These are phyloP conservation scores for Oryzias woworae DNA, from an alignment of 2,113 vertebrate genomes.

Conservation along the genomic window DNA sequence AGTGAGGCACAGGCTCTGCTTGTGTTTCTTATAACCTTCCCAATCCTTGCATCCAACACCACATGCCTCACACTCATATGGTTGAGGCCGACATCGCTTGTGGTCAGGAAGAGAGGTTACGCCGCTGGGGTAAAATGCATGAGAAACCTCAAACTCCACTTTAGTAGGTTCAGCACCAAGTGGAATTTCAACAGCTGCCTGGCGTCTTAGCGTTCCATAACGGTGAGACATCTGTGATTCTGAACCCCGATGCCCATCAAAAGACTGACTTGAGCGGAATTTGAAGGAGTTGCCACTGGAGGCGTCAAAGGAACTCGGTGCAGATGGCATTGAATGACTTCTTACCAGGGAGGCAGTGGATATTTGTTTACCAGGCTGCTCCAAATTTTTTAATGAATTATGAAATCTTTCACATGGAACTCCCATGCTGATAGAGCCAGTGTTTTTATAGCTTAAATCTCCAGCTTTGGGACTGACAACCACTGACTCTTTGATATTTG, in stretches of 20 bases:
- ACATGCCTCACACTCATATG: slow-evolving; percentile 89
- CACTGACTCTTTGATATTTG: slow-evolving; percentile 79
- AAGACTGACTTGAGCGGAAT: slow-evolving; percentile 90
- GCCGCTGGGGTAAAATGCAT: slow-evolving; percentile 51
- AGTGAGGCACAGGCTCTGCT: slow-evolving; percentile 84
- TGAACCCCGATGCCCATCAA: slow-evolving; percentile 85
- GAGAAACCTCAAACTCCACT: slow-evolving; percentile 55
- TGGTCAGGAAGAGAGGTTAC: slow-evolving; percentile 56
- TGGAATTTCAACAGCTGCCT: slow-evolving; percentile 92
- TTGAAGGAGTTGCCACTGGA: slow-evolving; percentile 77
- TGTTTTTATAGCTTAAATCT: slow-evolving; percentile 67
- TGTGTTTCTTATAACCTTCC: slow-evolving; percentile 92
- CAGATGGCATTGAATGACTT: slow-evolving; percentile 95
- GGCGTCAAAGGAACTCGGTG: slow-evolving; percentile 80
- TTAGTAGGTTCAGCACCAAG: slow-evolving; percentile 80
- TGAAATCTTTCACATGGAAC: slow-evolving; percentile 77
- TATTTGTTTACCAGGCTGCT: slow-evolving; percentile 47
- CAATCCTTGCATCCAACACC: slow-evolving; percentile 88
- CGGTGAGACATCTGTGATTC: slow-evolving; percentile 82
- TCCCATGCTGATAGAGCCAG: slow-evolving; percentile 76
- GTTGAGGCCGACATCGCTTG: slow-evolving; percentile 57
- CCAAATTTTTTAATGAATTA: slow-evolving; percentile 55
- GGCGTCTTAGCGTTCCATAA: slow-evolving; percentile 89
- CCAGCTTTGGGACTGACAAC: slow-evolving; percentile 78
- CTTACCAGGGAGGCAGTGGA: slow-evolving; percentile 87